Conservation (phyloP, 2,113 vertebrate species). For the Dissostichus mawsoni region DNA sequence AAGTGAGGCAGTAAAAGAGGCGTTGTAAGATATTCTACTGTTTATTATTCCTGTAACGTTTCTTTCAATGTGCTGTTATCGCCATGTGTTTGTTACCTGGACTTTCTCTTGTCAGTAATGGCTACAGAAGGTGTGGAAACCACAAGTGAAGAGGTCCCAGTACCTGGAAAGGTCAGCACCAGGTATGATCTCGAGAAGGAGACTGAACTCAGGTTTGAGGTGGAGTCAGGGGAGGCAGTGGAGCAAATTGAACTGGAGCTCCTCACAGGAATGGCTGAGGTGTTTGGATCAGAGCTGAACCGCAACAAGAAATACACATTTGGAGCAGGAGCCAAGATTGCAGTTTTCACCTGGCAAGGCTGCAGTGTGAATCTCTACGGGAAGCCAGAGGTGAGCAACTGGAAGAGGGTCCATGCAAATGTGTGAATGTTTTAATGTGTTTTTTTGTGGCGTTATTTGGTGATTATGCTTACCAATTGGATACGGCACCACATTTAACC, state of each 20-base stretch:
- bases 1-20: neutral
- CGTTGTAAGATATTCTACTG: neutral
- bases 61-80: neutral
- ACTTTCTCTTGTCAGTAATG: constrained; percentile 69
- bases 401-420: neutral
- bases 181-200: constrained; percentile 96
- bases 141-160: constrained; percentile 81
- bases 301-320: constrained; percentile 97
- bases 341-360: constrained; percentile 98
- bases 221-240: constrained; percentile 87
- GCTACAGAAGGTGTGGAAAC: constrained; percentile 80
- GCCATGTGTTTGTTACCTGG: neutral
- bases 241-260: constrained; percentile 93
- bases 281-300: constrained; percentile 96
- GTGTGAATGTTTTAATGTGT: neutral
- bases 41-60: neutral
- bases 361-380: constrained; percentile 93
- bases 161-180: constrained; percentile 73
- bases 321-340: constrained; percentile 94
- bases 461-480: neutral
- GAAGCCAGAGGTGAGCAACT: constrained; percentile 87
- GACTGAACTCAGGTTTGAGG: constrained; percentile 97
- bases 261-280: constrained; percentile 92
- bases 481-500: neutral
- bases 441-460: neutral